Evolutionary conservation across 1,140 invertebrate species (phyloP), one percentile per base, ranked within the genome.

Genomic region (Drosophila pectinifera): DNA sequence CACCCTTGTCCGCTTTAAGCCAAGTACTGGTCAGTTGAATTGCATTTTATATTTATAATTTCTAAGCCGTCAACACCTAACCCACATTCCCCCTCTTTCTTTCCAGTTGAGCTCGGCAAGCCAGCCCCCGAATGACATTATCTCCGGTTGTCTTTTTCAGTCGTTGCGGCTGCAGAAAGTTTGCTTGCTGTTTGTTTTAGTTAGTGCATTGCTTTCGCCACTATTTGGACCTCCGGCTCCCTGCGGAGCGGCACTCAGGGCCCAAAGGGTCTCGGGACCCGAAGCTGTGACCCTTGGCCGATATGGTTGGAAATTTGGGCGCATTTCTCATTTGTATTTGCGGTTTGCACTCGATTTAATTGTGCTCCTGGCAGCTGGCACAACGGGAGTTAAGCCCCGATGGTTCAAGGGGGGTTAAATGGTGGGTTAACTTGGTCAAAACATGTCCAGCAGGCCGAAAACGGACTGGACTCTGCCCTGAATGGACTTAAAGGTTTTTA

Each of bases 271-370:
- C 1, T 20, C 28, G 18, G 34, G 10, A 3, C 41, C 26, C 11
- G 20, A 18, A 28, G 62, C 28, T 48, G 28, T 39, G 41, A 39
- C 46, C 58, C 18, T 28, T 48, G 39, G 38, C 31, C 46, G 34
- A 68, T 41, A 11, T 28, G 26, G 56, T 42, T 31, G n/a, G 45
- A 41, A 24, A 20, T 48, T 78, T 42, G 62, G 51, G 46, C 73
- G 74, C 64, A 75, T 61, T 76, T 74, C 78, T 53, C 79, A 67
- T 80, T 85, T 85, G 73, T 57, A 53, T 72, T 81, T 86, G 74
- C 51, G 82, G 82, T 69, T 67, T 56, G 61, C 54, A 81, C 53
- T 81, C 65, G 53, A 79, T 86, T 86, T 78, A 81, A 81, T 86
- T 78, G 78, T 76, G 24, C 49, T 69, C 26, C 46, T 64, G 42